Base-by-base conservation (phyloP, 92 coral and sea anemone species). In the Epizoanthus illoricatus region DNA sequence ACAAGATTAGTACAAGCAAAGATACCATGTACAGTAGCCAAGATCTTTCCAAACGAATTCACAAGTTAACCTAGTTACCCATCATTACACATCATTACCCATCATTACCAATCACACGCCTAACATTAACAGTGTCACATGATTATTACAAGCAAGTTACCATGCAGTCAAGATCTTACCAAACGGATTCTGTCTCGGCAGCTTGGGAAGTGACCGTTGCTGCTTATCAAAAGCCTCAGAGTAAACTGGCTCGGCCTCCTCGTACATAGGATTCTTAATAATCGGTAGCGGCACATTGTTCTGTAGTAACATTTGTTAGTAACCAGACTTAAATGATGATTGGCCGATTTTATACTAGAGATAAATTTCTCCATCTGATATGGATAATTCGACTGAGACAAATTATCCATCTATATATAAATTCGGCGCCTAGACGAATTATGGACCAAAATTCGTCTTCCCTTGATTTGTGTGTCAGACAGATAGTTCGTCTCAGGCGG, bases 231-330 rank as follows among this genome's bases (percentile, higher is more conserved):
- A 43, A 41, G 59, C 56, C 47, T 78, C 71, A 16, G 70, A 41
- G 82, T 78, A 78, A 39, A 78, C 82, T 0, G 82, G 82, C 16
- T 78, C 82, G 11, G 63, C 24, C 60, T 78, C 82, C 45, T 63
- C 71, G 52, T 78, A 62, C 82, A 78, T 42, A 0, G 82, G 82
- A 63, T 78, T 78, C 82, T 78, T 78, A 1, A 78, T 78, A 8
- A 78, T 66, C 47, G 82, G 82, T 18, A 78, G 61, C 71, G 66
- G 71, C 8, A 78, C 15, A 11, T 78, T 78, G 43, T 78, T 78
- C 82, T 78, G 15, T 3, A 11, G 36, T 13, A 67, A 67, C 36
- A 39, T n/a, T 2, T 36, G 7, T 64, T 9, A 64, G 28, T 1
- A 64, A 23, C 20, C 24, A 62, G 33, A 28, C 33, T 28, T 28